Conservation (phyloP, 2,113 vertebrate species). For the Rhodinocichla rosea region DNA sequence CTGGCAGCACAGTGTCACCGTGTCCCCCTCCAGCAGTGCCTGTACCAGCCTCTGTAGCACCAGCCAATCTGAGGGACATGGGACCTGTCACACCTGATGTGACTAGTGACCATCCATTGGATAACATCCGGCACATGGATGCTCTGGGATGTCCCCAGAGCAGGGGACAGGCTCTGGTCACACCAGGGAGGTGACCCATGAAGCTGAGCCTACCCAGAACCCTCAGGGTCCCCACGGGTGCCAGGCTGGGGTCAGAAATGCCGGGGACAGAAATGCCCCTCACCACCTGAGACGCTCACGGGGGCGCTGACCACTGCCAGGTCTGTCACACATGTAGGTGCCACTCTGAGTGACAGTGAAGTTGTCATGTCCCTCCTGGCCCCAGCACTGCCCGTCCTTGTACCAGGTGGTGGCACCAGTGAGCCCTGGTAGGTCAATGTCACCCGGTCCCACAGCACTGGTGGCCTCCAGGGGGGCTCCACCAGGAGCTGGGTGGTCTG, state of each 20-base stretch:
- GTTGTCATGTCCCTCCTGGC: background rate
- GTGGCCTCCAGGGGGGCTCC: rapidly evolving
- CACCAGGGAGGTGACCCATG: background rate
- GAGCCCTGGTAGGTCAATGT: background rate
- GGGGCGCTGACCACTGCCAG: background rate
- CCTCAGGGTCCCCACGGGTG: background rate
- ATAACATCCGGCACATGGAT: background rate
- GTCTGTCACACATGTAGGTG: background rate
- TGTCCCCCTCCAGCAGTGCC: background rate
- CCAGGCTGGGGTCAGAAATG: background rate
- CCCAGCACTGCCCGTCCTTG: background rate
- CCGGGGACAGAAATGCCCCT: background rate
- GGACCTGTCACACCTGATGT: background rate
- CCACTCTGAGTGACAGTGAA: background rate
- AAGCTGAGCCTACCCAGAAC: background rate
- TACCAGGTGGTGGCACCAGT: background rate
- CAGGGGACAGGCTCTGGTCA: background rate
- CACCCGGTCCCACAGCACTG: background rate
- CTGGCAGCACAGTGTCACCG: too few species aligned
- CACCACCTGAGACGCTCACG: background rate
- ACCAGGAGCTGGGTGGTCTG: background rate
- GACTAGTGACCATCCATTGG: background rate
- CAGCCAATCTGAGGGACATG: background rate
- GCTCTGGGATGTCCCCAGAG: background rate
- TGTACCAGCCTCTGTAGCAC: too few species aligned